Conservation (phyloP, 2,113 vertebrate species). For the Pelmatolapia mariae region DNA sequence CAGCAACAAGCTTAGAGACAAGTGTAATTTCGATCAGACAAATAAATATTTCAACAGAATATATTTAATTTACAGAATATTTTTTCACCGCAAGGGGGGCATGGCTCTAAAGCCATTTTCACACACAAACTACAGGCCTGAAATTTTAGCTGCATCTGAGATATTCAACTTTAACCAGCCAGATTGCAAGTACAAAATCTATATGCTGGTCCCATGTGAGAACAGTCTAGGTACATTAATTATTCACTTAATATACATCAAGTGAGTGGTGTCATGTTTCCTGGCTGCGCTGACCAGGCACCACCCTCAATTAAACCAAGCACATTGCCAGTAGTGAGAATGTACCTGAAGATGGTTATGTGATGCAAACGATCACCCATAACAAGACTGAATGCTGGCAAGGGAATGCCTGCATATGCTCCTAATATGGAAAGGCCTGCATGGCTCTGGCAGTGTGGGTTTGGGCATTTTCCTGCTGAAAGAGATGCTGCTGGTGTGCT, state of each 20-base stretch:
- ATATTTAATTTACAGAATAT: not conserved
- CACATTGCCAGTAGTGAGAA: not conserved
- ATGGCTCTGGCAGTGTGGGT: not conserved
- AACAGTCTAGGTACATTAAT: not conserved
- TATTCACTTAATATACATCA: not conserved
- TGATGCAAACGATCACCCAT: not conserved
- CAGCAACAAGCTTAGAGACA: not conserved
- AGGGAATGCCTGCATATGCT: not conserved
- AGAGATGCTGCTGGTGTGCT: not conserved
- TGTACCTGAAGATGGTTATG: not conserved
- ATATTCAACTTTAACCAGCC: not conserved
- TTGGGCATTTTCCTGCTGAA: not conserved
- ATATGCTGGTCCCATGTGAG: not conserved
- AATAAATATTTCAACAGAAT: not conserved
- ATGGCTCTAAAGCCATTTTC: not conserved
- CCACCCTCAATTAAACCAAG: not conserved
- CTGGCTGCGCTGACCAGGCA: not conserved
- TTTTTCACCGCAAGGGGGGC: not conserved
- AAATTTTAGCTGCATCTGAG: not conserved
- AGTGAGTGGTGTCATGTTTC: not conserved
- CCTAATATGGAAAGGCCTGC: not conserved
- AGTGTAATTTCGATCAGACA: not conserved
- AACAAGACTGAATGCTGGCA: not conserved
- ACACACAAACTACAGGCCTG: not conserved
- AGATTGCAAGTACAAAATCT: not conserved